Evolutionary conservation across 1,140 invertebrate genomes (phyloP), one percentile per base, ranked within the genome.

Genomic region (Popillia japonica): DNA sequence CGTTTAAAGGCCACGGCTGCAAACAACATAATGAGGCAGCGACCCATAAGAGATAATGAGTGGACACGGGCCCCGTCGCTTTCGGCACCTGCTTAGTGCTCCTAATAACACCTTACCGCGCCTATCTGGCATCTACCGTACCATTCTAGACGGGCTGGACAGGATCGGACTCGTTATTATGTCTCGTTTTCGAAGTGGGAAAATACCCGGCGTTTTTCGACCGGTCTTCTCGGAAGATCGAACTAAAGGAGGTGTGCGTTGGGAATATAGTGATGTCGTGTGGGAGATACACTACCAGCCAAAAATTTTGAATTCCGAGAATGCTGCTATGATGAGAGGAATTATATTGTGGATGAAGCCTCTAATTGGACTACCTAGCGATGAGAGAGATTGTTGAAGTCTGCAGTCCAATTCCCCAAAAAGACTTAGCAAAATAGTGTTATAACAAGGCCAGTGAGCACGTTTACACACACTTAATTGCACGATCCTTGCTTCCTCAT

Each of bases 1-100:
- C 17, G 48, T 55, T 55, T 34, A 34, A 34, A 34, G 27, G 48
- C 48, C 48, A 17, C 82, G 82, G 82, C 82, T 80, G 79, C 83
- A 84, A 85, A 85, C 83, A 85, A 85, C 81, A 84, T 85, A 85
- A 85, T 84, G 83, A 83, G 80, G 40, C 76, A 79, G 75, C 77
- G 76, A 44, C 61, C 48, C 14, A 55, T 68, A 34, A 79, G 8
- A 22, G 75, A 79, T 86, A 86, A 86, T 86, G 85, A 86, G 83
- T 83, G 81, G 83, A 83, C 83, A 80, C 80, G 82, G 79, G 77
- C 79, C 81, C 81, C 81, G 81, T 80, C 83, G 82, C 84, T 86
- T 85, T 86, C 85, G 84, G 84, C 85, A 86, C 85, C 85, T 86
- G 85, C 85, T 86, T 86, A 85, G 83, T 83, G 83, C 81, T 68